Conservation (phyloP, 2,113 vertebrate genomes). For the Plestiodon gilberti region DNA sequence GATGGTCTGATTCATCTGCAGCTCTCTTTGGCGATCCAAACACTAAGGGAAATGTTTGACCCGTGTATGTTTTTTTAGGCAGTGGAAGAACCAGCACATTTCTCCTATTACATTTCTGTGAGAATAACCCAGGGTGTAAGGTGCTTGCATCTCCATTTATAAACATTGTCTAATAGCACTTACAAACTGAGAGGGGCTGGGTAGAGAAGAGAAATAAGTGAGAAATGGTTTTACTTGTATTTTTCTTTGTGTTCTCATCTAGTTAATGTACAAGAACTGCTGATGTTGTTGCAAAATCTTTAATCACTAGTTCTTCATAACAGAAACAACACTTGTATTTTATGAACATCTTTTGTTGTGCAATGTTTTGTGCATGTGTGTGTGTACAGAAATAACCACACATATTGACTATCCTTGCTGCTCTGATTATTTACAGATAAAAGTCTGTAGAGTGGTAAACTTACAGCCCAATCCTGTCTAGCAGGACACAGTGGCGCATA, state of each 20-base stretch:
- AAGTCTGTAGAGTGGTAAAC: neutral
- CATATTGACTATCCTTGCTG: constrained; percentile 35
- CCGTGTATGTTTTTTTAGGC: constrained; percentile 69
- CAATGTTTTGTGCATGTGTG: neutral
- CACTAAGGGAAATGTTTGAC: constrained; percentile 66
- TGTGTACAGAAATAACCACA: neutral
- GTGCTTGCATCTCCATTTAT: constrained; percentile 51
- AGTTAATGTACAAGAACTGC: constrained; percentile 6
- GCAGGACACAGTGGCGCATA: too few relatives aligned
- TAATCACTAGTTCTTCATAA: constrained; percentile 17
- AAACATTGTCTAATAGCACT: constrained; percentile 51
- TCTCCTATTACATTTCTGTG: constrained; percentile 57
- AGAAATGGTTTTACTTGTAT: constrained; percentile 43
- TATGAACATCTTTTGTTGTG: constrained; percentile 32
- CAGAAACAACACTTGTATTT: constrained; percentile 11
- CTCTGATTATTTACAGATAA: neutral
- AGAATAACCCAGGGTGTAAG: constrained; percentile 55
- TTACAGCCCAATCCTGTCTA: too few relatives aligned
- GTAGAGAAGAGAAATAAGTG: constrained; percentile 25
- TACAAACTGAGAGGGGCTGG: neutral
- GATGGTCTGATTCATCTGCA: constrained; percentile 62
- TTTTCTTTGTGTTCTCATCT: constrained; percentile 50
- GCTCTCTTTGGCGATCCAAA: constrained; percentile 65
- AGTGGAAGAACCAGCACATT: constrained; percentile 60
- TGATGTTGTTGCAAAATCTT: constrained; percentile 36